A percentile compares a stretch with the other conserved stretches of the same genome.
These are phyloP conservation scores for Chelonus formosanus DNA, from an alignment of 2,888 invertebrate genomes.

Conservation along the genomic window DNA sequence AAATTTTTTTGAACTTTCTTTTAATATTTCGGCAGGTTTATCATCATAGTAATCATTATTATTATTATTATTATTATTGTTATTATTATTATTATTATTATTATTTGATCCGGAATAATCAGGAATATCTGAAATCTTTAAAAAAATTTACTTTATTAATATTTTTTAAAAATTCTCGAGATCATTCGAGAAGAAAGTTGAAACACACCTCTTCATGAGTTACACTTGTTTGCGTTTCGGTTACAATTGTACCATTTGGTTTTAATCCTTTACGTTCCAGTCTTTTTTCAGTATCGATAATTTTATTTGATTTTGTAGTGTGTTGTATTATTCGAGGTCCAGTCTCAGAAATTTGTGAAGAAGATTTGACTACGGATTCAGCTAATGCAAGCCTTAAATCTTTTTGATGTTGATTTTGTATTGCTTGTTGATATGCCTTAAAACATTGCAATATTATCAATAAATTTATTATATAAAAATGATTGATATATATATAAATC, in stretches of 20 bases:
- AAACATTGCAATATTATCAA: conserved; percentile 48
- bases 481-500: not conserved
- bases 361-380: conserved; percentile 70
- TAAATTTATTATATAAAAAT: conserved; percentile 14
- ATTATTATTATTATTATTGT: conserved; percentile 34
- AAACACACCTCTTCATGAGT: conserved; percentile 77
- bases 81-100: conserved; percentile 52
- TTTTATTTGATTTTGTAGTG: conserved; percentile 79
- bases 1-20: conserved; percentile 70
- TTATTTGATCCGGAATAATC: conserved; percentile 49
- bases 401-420: conserved; percentile 69
- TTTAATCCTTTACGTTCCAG: conserved; percentile 79
- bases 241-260: conserved; percentile 85
- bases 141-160: conserved; percentile 5
- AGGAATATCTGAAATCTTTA: conserved; percentile 74
- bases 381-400: conserved; percentile 78
- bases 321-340: conserved; percentile 81
- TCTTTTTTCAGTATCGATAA: conserved; percentile 87
- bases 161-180: no score
- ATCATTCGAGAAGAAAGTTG: no score
- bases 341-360: conserved; percentile 63
- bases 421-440: conserved; percentile 81
- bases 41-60: conserved; percentile 54
- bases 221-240: conserved; percentile 83
- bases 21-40: conserved; percentile 62